Conservation (phyloP, 2,113 vertebrate genomes). For the Azemiops feae region DNA sequence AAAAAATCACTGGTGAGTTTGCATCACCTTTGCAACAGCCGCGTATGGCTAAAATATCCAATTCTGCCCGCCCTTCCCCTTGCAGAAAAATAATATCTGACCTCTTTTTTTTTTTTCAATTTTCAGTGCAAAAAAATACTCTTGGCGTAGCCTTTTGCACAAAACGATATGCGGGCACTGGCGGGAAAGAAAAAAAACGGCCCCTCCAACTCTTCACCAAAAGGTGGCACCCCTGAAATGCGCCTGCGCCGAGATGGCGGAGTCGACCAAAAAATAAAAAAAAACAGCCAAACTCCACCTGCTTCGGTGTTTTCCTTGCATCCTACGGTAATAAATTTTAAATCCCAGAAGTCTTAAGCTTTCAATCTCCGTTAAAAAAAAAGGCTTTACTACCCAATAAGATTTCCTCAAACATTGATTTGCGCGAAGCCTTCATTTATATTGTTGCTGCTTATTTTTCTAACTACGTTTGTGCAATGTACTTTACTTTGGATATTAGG, state of each 20-base stretch:
- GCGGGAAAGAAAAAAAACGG: conserved; percentile 9
- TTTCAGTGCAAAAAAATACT: not conserved
- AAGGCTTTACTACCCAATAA: not conserved
- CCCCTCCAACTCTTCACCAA: not conserved
- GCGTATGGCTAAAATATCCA: not conserved
- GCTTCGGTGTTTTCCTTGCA: too few species aligned
- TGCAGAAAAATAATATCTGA: not conserved
- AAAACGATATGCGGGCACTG: not conserved
- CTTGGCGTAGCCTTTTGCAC: not conserved
- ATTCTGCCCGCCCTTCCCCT: not conserved
- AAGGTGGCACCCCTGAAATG: not conserved
- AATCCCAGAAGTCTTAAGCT: not conserved
- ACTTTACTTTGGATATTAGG: not conserved
- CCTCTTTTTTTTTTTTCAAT: not conserved
- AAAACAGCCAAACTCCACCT: not conserved
- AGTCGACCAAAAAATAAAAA: not conserved
- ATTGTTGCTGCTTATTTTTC: not conserved
- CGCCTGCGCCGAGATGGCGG: not conserved
- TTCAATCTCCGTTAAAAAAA: not conserved
- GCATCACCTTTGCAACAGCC: not conserved
- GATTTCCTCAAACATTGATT: not conserved
- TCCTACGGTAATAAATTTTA: not conserved
- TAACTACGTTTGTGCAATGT: not conserved
- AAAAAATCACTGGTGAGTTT: too few species aligned
- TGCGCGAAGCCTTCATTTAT: not conserved